Percentiles rank a stretch among this genome's conserved stretches.
Evolutionary conservation across 2,113 vertebrate genomes (phyloP).

Genomic region (Osmerus eperlanus): DNA sequence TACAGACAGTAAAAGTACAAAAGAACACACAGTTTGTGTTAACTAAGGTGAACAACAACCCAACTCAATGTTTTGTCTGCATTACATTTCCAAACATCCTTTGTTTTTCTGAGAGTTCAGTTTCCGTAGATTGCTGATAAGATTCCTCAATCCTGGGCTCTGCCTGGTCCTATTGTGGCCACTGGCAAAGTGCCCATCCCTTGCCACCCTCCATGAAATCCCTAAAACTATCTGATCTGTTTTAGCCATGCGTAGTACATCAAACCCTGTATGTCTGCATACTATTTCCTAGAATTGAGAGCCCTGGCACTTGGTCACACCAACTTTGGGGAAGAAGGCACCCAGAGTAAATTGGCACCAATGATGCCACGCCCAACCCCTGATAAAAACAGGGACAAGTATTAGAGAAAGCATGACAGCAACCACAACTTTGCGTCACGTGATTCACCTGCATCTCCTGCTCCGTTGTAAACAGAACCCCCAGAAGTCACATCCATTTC

Average conservation of each 20-base stretch:
- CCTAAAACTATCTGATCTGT: slow-evolving; percentile 20
- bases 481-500: slow-evolving; percentile 9
- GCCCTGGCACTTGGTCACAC: not conserved
- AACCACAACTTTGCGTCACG: no score
- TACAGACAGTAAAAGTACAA: no score
- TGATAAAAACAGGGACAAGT: no score
- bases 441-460: not conserved
- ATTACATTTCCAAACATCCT: no score
- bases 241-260: slow-evolving; percentile 7
- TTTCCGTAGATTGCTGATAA: no score
- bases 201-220: not conserved
- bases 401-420: no score
- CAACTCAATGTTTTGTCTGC: no score
- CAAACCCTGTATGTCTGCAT: slow-evolving; percentile 28
- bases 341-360: not conserved
- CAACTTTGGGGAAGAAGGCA: slow-evolving; percentile 4
- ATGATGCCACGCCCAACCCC: no score
- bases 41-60: no score
- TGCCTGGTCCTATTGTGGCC: not conserved
- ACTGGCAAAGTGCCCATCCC: not conserved
- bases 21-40: no score
- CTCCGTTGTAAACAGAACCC: not conserved
- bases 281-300: slow-evolving; percentile 39
- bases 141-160: no score
- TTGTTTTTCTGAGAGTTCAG: no score